Conservation (phyloP, 1,140 invertebrate genomes). For the Drosophila teissieri region DNA sequence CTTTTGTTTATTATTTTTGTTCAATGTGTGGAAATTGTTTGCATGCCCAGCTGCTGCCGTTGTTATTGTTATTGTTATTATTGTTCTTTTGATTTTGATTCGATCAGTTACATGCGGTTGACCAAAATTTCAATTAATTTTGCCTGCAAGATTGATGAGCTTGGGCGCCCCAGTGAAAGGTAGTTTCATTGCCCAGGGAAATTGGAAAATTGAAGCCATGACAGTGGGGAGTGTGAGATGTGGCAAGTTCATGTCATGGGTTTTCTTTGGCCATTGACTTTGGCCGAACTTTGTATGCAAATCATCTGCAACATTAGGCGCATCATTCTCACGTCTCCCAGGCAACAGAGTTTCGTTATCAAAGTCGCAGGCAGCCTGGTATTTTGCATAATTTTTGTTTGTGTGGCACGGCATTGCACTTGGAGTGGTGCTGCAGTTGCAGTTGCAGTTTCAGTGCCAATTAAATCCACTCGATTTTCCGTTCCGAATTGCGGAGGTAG, state of each 20-base stretch:
- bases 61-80: constrained; percentile 36
- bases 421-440: constrained; percentile 42
- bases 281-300: constrained; percentile 66
- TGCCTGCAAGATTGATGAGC: constrained; percentile 46
- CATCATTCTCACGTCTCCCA: constrained; percentile 52
- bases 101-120: constrained; percentile 57
- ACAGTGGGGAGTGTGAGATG: background rate
- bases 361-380: background rate
- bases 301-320: constrained; percentile 63
- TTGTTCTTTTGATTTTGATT: constrained; percentile 33
- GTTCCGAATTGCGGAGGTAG: constrained; percentile 48
- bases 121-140: constrained; percentile 63
- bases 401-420: constrained; percentile 55
- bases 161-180: constrained; percentile 4
- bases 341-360: constrained; percentile 17
- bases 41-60: constrained; percentile 48
- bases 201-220: constrained; percentile 1
- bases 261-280: constrained; percentile 66
- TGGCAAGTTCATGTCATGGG: constrained; percentile 51
- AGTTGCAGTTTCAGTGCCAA: constrained; percentile 57
- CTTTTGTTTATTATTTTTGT: constrained; percentile 74
- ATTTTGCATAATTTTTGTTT: constrained; percentile 72
- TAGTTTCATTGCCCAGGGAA: background rate
- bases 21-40: constrained; percentile 81
- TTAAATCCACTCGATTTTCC: constrained; percentile 73